A percentile compares a stretch with the other conserved stretches of the same genome.
phyloP scores from a whole-genome alignment of 2,113 vertebrate species.

The Sylvietta virens region DNA sequence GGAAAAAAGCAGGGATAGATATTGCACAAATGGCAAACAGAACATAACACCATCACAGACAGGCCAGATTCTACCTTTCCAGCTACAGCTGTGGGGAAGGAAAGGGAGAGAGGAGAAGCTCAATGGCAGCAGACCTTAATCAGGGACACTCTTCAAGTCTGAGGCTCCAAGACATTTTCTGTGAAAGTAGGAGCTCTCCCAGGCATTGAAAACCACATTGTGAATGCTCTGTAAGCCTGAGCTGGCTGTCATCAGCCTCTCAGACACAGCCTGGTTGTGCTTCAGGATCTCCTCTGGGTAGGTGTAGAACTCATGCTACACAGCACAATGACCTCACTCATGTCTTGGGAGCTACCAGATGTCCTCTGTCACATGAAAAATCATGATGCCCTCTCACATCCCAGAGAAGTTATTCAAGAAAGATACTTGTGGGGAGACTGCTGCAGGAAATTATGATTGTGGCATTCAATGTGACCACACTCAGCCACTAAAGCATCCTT shows the following conservation, averaged over 20 bases:
- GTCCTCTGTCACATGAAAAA: neutral
- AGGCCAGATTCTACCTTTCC: neutral
- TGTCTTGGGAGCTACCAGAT: neutral
- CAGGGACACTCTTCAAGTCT: neutral
- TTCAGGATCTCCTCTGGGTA: neutral
- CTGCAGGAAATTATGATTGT: neutral
- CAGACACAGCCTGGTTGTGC: neutral
- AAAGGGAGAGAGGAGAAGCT: neutral
- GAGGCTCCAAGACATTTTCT: neutral
- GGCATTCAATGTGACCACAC: accelerated
- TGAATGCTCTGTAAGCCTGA: neutral
- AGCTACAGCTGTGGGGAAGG: accelerated
- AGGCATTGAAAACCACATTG: neutral
- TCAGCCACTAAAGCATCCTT: neutral
- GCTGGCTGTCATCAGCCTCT: neutral
- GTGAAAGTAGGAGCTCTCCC: neutral
- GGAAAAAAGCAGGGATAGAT: neutral
- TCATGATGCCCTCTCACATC: neutral
- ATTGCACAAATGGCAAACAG: neutral
- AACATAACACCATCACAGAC: neutral
- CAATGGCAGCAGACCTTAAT: neutral
- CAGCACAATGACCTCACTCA: neutral
- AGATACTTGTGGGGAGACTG: neutral
- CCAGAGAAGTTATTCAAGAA: neutral
- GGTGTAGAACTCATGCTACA: neutral